A percentile compares a stretch with the other conserved stretches of the same genome.
phyloP scores from a whole-genome alignment of 1,140 invertebrate genomes.

The Vanessa atalanta region DNA sequence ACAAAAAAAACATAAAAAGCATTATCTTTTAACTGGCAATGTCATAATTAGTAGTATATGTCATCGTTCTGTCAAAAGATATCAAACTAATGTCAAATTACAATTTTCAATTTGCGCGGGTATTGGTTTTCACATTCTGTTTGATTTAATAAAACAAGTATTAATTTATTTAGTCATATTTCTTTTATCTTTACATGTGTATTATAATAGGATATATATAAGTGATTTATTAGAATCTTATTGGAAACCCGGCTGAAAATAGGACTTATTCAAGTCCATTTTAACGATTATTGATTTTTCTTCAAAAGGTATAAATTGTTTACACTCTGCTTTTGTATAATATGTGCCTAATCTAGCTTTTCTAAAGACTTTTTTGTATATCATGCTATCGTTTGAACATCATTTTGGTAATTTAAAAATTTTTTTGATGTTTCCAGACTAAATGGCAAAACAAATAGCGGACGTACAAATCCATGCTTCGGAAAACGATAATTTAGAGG shows the following conservation, averaged over 20 bases:
- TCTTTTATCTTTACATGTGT: not conserved
- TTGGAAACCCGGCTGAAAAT: not conserved
- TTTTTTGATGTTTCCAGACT: constrained; percentile 14
- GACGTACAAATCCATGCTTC: constrained; percentile 66
- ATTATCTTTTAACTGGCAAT: no score
- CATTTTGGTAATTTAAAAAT: not conserved
- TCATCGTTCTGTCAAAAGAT: not conserved
- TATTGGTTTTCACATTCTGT: not conserved
- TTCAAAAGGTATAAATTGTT: constrained; percentile 10
- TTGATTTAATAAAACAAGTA: not conserved
- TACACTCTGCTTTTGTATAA: constrained; percentile 5
- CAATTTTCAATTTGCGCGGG: constrained; percentile 13
- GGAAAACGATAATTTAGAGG: constrained; percentile 48
- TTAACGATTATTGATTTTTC: constrained; percentile 34
- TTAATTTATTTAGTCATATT: not conserved
- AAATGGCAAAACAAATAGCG: constrained; percentile 66
- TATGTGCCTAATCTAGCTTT: not conserved
- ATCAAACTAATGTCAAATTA: not conserved
- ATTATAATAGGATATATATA: not conserved
- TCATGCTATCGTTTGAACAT: no score
- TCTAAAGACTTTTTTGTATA: not conserved
- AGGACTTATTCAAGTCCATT: not conserved
- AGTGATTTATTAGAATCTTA: not conserved
- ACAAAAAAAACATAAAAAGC: no score
- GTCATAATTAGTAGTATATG: no score